phyloP scores from a whole-genome alignment of 2,113 vertebrate genomes.

The Otis tarda region DNA sequence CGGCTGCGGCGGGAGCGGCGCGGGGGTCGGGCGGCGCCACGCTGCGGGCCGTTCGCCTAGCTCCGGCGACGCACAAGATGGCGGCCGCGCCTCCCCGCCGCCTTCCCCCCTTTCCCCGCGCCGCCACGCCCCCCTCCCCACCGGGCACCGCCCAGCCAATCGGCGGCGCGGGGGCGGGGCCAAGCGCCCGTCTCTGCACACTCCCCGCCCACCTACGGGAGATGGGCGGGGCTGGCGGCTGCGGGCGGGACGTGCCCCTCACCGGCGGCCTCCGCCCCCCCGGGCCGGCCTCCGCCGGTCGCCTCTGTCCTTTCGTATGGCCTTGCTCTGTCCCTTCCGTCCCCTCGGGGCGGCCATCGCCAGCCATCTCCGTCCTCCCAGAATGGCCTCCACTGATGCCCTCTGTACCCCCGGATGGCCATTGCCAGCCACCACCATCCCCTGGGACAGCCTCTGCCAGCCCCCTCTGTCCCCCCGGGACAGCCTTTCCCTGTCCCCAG shows the following conservation, averaged over 20 bases:
- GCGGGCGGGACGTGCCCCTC: neutral
- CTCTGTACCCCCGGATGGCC: neutral
- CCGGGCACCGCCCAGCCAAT: neutral
- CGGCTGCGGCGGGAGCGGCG: neutral
- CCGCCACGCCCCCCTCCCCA: neutral
- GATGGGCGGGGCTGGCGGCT: too few species aligned
- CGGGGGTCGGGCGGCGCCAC: neutral
- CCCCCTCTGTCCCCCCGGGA: too few species aligned
- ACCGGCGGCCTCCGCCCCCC: too few species aligned
- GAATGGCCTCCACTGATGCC: rapidly evolving
- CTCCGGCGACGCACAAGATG: conserved; percentile 58
- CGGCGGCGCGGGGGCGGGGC: neutral
- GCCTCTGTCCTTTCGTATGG: rapidly evolving
- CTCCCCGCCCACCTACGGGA: neutral
- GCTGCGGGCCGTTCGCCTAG: neutral
- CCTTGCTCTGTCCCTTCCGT: too few species aligned
- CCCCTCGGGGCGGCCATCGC: neutral
- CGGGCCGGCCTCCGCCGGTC: rapidly evolving
- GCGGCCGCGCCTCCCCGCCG: conserved; percentile 22
- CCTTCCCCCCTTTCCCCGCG: neutral
- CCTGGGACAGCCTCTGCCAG: too few species aligned
- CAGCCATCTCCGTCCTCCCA: neutral
- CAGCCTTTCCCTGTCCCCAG: neutral
- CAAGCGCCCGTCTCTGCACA: neutral
- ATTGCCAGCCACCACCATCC: rapidly evolving